Conservation (phyloP, 2,797 vertebrate species). For the Helarctos malayanus region DNA sequence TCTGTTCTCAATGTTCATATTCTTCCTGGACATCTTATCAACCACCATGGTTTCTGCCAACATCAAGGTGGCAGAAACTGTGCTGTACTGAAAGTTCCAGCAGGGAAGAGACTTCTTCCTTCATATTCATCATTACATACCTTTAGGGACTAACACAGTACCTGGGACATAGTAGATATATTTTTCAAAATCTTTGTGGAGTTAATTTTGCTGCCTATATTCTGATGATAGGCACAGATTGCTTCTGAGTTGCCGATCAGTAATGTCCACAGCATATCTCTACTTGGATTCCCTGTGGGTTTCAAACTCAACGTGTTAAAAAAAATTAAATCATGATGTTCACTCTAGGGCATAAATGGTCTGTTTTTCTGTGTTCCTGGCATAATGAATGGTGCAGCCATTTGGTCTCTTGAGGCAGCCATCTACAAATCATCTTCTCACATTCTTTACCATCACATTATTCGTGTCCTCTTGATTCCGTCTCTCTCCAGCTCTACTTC, state of each 20-base stretch:
- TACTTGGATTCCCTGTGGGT: not conserved
- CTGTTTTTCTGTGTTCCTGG: not conserved
- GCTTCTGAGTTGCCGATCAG: not conserved
- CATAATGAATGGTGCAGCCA: not conserved
- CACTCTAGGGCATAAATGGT: not conserved
- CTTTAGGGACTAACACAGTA: not conserved
- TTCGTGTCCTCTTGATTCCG: not conserved
- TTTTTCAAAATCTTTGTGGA: not conserved
- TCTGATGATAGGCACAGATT: not conserved
- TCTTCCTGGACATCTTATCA: not conserved
- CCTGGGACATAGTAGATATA: not conserved
- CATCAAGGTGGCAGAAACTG: not conserved
- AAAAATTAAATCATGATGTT: not conserved
- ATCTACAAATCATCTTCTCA: not conserved
- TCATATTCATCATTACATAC: not conserved
- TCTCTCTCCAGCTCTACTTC: not conserved
- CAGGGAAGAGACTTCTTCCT: not conserved
- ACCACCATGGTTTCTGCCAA: not conserved
- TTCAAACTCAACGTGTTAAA: not conserved
- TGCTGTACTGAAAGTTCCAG: not conserved
- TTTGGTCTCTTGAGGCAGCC: not conserved
- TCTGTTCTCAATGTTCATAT: not conserved
- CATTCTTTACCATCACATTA: not conserved
- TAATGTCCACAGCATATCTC: not conserved
- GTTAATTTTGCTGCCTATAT: conserved; percentile 38